A percentile compares a stretch with the other conserved stretches of the same genome.
Conservation (phyloP, 2,888 invertebrate species). For the Athetis lepigone region DNA sequence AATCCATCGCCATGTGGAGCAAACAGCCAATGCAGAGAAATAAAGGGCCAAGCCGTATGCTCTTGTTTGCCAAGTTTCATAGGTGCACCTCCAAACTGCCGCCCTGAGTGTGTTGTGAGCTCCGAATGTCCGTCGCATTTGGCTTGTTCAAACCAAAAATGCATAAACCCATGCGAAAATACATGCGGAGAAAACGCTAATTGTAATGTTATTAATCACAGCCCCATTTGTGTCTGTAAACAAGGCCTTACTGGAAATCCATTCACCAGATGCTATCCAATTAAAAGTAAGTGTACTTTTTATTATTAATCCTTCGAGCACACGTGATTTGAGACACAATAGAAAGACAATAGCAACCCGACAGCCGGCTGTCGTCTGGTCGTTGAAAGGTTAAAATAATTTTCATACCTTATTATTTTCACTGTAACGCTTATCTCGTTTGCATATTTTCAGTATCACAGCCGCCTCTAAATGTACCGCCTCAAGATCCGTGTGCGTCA, state of each 20-base stretch:
- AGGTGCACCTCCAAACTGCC: conserved; percentile 93
- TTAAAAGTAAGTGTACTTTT: conserved; percentile 79
- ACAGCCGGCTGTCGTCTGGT: too few species aligned
- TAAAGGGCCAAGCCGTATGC: conserved; percentile 93
- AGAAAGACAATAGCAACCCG: too few species aligned
- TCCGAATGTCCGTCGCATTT: conserved; percentile 92
- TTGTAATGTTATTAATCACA: conserved; percentile 92
- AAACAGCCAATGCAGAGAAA: conserved; percentile 94
- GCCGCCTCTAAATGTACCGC: conserved; percentile 71
- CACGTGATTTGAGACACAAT: too few species aligned
- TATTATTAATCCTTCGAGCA: too few species aligned
- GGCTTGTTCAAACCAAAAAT: conserved; percentile 93
- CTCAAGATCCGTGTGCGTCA: conserved; percentile 91
- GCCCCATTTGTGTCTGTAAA: conserved; percentile 94
- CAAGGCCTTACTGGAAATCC: conserved; percentile 94
- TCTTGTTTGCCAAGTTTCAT: conserved; percentile 92
- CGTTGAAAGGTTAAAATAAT: too few species aligned
- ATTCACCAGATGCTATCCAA: conserved; percentile 93
- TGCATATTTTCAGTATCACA: conserved; percentile 76
- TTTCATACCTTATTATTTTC: too few species aligned
- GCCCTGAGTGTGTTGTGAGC: conserved; percentile 93
- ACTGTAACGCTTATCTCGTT: conserved; percentile 5
- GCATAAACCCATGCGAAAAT: conserved; percentile 92
- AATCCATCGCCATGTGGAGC: conserved; percentile 93
- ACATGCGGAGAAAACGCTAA: conserved; percentile 91